Evolutionary conservation across 2,888 invertebrate genomes (phyloP), one percentile per base, ranked within the genome.

Genomic region (Phrixothrix hirtus): DNA sequence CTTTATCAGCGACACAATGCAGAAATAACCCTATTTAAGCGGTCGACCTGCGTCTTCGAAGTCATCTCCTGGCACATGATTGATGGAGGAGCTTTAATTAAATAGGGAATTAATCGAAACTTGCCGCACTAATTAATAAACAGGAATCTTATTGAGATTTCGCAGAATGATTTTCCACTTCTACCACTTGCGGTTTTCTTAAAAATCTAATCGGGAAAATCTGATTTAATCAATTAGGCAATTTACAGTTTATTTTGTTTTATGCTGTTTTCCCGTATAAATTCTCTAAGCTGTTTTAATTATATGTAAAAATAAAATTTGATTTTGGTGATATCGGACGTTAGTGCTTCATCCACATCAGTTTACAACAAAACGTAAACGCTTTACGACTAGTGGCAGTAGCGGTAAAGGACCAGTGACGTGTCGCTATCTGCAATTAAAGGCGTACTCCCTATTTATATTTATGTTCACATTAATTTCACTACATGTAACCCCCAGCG

Each of bases 1-100:
- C 72, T 72, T 70, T 70, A 72, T 72, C 72, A 67, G 66, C 64
- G 62, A 68, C 67, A 72, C 71, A 72, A 71, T 70, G 58, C 51
- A 41, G 35, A 27, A 58, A 59, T 62, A 66, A 63, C 69, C 67
- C 65, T 63, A 63, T 63, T 61, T 14, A 32, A 30, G 11, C 58
- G 59, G 61, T 30, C 39, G 12, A 29, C 27, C 36, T 31, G 31
- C 27, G 41, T 46, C 45, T 45, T 46, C 32, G 26, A 12, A 53
- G 64, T 64, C 65, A 62, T 63, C 62, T 59, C 60, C 55, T 55
- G 61, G 64, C 62, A 50, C 63, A 67, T 70, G 71, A 71, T 67
- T 70, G 71, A 72, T 69, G 68, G 66, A 58, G 59, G 57, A 57
- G 61, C 62, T 65, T 71, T 72, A 71, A 71, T 71, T 72, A 71